Conservation (phyloP, 2,113 vertebrate species). For the Neomonachus schauinslandi region DNA sequence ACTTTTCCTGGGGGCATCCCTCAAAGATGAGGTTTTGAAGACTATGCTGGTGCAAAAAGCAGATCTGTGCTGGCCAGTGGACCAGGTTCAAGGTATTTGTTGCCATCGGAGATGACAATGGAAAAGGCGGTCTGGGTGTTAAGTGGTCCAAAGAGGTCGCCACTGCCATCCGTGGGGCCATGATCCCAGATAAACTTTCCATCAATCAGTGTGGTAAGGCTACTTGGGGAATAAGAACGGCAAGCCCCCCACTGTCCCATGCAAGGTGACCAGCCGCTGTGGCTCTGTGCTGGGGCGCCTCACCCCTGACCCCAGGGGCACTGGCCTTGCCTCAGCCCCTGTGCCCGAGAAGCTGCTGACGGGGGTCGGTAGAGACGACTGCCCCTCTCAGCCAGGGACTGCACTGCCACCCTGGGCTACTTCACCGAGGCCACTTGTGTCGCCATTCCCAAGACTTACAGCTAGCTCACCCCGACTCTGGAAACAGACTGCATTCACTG, state of each 20-base stretch:
- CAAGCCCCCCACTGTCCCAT: background rate
- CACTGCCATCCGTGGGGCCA: background rate
- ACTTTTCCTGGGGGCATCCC: background rate
- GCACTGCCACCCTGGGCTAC: background rate
- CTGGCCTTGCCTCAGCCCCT: background rate
- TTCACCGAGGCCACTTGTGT: background rate
- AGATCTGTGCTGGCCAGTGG: background rate
- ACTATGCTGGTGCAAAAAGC: background rate
- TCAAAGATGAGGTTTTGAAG: background rate
- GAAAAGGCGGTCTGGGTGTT: accelerated
- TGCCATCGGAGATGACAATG: background rate
- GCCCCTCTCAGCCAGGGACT: background rate
- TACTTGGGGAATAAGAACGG: background rate
- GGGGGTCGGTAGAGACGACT: accelerated
- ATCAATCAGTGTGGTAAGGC: background rate
- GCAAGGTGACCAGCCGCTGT: background rate
- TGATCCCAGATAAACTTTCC: background rate
- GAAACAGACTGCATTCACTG: background rate
- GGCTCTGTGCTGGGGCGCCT: background rate
- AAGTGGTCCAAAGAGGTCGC: background rate
- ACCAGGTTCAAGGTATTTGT: background rate
- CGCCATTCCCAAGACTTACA: background rate
- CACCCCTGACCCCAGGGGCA: background rate
- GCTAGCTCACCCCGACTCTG: background rate
- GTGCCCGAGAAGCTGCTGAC: background rate